A percentile compares a stretch with the other conserved stretches of the same genome.
Evolutionary conservation across 1,140 invertebrate species (phyloP).

Genomic region (Drosophila bocki): DNA sequence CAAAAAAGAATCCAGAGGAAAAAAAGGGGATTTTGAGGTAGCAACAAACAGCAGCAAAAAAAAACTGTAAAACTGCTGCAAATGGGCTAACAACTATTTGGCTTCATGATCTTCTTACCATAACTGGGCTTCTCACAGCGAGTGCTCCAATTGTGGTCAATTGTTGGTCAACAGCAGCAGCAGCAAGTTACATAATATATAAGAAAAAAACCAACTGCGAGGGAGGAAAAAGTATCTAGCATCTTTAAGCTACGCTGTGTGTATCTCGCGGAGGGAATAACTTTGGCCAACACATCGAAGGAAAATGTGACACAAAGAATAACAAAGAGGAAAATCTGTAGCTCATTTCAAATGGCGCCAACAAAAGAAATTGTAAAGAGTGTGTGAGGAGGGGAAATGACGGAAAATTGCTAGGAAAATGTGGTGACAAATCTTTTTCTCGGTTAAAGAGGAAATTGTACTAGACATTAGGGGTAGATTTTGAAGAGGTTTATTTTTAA

Average conservation of each 20-base stretch:
- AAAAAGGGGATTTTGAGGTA: constrained; percentile 2
- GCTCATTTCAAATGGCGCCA: constrained; percentile 55
- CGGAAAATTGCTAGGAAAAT: constrained; percentile 30
- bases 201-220: not conserved
- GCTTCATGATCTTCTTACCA: constrained; percentile 59
- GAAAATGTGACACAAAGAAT: constrained; percentile 28
- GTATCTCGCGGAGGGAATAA: constrained; percentile 36
- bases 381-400: not conserved
- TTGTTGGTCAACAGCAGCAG: constrained; percentile 62
- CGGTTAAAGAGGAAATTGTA: not conserved
- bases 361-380: constrained; percentile 7
- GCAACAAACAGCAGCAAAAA: not conserved
- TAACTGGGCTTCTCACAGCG: constrained; percentile 41
- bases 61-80: constrained; percentile 64
- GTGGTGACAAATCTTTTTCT: constrained; percentile 25
- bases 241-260: constrained; percentile 43
- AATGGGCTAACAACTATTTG: constrained; percentile 82
- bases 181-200: constrained; percentile 63
- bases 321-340: constrained; percentile 40
- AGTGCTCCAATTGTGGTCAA: constrained; percentile 81
- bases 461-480: not conserved
- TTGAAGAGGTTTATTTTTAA: not conserved
- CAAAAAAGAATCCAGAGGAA: constrained; percentile 1
- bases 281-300: constrained; percentile 19
- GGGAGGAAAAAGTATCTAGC: constrained; percentile 2